Base-by-base conservation (phyloP, 1,140 invertebrate genomes). In the Drosophila gunungcola region DNA sequence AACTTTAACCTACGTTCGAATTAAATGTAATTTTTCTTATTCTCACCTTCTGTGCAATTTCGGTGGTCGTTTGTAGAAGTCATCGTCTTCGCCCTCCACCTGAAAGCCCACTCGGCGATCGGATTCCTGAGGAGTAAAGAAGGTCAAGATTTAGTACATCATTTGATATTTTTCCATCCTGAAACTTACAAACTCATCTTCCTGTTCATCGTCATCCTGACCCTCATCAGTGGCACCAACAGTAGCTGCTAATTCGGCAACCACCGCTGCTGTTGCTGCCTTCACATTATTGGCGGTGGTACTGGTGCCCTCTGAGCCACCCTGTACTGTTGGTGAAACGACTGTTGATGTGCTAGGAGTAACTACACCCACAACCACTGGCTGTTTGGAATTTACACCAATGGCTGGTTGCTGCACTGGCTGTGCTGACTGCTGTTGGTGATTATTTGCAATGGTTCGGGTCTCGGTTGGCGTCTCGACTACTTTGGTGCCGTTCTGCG, bases 21-120 rank as follows among this genome's bases (percentile, higher is more conserved):
- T 36, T 1, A 3, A 32, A 21, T 10, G 3, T 9, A 2, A 11
- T 13, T 7, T 9, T 38, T 43, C 11, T 16, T 21, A 34, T 12
- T 25, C 72, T 63, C 78, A 92, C 91, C 91, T 78, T 83, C 91
- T 85, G 46, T 92, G 91, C 58, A 92, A 55, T 65, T 92, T 92
- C 25, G 88, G 78, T 36, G 91, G 91, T 16, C 91, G 60, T 27
- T 90, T 92, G 13, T 91, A 86, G 13, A 92, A 91, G 54, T 92
- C 92, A 56, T 92, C 91, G 27, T 92, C 91, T 43, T 91, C 73
- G 38, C 80, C 78, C 51, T 92, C 91, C 27, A 92, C 90, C 43
- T 89, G 90, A 69, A 92, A 92, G 39, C 91, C 91, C 12, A 92
- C 91, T 21, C 81, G 78, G 34, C 91, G 84, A 72, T 92, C 91